Conservation (phyloP, 2,888 invertebrate species). For the Empis stercorea region DNA sequence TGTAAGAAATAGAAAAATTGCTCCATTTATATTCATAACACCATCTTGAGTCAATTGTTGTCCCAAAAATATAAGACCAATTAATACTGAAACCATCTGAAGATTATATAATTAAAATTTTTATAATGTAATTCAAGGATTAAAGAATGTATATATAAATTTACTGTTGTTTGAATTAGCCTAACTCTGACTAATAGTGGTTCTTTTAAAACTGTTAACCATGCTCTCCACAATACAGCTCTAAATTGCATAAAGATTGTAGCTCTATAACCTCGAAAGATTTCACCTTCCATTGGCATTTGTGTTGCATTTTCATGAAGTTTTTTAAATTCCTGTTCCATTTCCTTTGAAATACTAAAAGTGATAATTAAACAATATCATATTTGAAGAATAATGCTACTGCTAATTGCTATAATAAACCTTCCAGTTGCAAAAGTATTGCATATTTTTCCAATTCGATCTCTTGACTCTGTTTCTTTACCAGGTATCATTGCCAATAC, state of each 20-base stretch:
- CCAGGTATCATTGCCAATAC: constrained; percentile 77
- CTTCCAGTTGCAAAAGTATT: constrained; percentile 47
- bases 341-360: constrained; percentile 24
- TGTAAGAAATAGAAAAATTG: constrained; percentile 76
- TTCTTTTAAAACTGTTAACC: constrained; percentile 78
- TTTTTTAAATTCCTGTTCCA: constrained; percentile 26
- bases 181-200: constrained; percentile 82
- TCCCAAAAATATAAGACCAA: constrained; percentile 78
- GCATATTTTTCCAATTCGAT: constrained; percentile 66
- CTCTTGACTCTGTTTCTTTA: constrained; percentile 63
- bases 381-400: too few relatives aligned
- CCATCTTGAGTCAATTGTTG: constrained; percentile 73
- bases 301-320: constrained; percentile 17
- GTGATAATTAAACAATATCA: too few relatives aligned
- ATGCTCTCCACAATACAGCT: constrained; percentile 82
- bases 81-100: constrained; percentile 79
- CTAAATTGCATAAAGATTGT: constrained; percentile 79
- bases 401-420: constrained; percentile 11
- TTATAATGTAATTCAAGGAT: neutral
- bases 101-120: constrained; percentile 11
- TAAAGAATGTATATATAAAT: constrained; percentile 26
- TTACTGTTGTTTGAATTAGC: constrained; percentile 75
- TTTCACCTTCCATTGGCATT: constrained; percentile 8
- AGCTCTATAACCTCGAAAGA: constrained; percentile 51
- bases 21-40: constrained; percentile 89